A percentile compares a stretch with the other conserved stretches of the same genome.
Conservation (phyloP, 2,113 vertebrate genomes). For the Puffinus mauretanicus region DNA sequence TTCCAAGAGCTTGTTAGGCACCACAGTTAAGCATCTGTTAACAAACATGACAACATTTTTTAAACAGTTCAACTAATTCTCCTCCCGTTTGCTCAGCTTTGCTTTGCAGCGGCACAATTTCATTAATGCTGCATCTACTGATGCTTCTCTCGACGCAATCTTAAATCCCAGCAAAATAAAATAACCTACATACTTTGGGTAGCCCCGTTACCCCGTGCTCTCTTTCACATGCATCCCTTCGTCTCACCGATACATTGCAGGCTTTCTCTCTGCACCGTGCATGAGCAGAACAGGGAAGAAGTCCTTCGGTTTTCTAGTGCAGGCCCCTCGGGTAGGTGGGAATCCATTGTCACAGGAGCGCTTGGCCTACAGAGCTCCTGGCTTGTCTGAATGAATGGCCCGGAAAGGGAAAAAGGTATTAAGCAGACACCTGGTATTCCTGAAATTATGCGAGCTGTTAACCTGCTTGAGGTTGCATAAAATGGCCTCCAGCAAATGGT, state of each 20-base stretch:
- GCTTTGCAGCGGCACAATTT: neutral
- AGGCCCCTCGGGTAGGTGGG: neutral
- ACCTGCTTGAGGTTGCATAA: slow-evolving; percentile 38
- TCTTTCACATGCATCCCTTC: neutral
- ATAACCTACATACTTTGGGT: neutral
- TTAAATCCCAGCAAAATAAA: neutral
- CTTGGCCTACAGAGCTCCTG: neutral
- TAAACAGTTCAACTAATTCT: neutral
- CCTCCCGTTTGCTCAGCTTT: neutral
- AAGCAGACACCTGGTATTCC: slow-evolving; percentile 14
- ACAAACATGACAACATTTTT: slow-evolving; percentile 21
- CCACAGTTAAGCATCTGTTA: slow-evolving; percentile 13
- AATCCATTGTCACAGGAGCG: neutral
- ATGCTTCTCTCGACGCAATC: neutral
- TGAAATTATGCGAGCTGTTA: slow-evolving; percentile 35
- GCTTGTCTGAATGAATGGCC: neutral
- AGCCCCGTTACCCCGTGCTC: neutral
- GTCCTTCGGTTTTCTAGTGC: neutral
- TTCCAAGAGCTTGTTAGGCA: neutral
- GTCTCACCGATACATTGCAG: neutral
- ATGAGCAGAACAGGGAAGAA: neutral
- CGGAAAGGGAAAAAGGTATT: neutral
- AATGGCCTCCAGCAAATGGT: slow-evolving; percentile 54
- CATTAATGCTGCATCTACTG: neutral
- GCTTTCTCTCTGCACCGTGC: neutral